Evolutionary conservation across 2,797 vertebrate species (phyloP).

Genomic region (Lepilemur ruficaudatus): DNA sequence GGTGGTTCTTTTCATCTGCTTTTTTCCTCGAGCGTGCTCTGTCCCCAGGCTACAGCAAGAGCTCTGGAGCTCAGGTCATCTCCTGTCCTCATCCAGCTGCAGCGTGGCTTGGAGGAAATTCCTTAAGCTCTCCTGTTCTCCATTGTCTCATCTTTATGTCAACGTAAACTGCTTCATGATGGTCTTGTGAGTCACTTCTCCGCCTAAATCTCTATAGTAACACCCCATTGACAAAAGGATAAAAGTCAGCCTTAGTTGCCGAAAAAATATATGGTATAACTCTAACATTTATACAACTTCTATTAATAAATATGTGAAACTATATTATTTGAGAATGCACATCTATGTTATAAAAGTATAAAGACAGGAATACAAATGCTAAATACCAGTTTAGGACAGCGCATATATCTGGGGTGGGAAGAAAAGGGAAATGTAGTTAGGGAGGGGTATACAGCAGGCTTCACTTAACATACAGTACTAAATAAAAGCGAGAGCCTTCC

Average conservation of each 20-base stretch:
- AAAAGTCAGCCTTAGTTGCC: not conserved
- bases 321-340: rapidly evolving
- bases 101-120: rapidly evolving
- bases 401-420: rapidly evolving
- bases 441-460: not conserved
- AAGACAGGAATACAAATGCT: not conserved
- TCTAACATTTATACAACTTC: not conserved
- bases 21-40: not conserved
- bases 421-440: rapidly evolving
- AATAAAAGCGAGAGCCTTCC: not conserved
- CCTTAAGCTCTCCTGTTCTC: not conserved
- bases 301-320: not conserved
- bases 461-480: not conserved
- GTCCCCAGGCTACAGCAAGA: not conserved
- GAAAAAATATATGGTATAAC: not conserved
- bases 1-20: rapidly evolving
- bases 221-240: not conserved
- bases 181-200: not conserved
- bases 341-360: not conserved
- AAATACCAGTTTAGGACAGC: too few relatives aligned
- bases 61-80: not conserved
- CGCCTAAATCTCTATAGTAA: not conserved
- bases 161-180: not conserved
- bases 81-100: not conserved
- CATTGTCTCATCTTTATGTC: rapidly evolving